Conservation (phyloP, 2,888 invertebrate species). For the Zootermopsis nevadensis region DNA sequence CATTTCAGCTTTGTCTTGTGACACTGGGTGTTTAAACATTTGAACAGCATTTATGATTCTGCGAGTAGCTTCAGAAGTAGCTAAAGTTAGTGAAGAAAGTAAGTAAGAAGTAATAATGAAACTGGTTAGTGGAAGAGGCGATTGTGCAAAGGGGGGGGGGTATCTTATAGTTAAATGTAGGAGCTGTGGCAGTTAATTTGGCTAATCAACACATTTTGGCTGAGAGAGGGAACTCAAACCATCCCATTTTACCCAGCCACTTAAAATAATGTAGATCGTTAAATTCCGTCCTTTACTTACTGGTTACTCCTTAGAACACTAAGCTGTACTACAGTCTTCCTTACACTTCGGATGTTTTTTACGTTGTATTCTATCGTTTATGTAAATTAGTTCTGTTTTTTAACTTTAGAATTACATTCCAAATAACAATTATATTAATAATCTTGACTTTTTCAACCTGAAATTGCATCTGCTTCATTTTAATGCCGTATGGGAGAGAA, state of each 20-base stretch:
- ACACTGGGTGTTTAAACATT: not conserved
- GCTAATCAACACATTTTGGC: conserved; percentile 49
- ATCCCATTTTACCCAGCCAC: conserved; percentile 41
- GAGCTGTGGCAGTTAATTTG: conserved; percentile 46
- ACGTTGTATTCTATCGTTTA: conserved; percentile 22
- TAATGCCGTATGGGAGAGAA: conserved; percentile 5
- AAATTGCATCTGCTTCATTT: conserved; percentile 34
- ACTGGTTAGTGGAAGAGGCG: conserved; percentile 18
- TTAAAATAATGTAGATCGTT: conserved; percentile 49
- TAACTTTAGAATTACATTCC: conserved; percentile 22
- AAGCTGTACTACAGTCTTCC: conserved; percentile 26
- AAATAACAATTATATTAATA: conserved; percentile 24
- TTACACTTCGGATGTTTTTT: conserved; percentile 2
- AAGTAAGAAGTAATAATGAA: conserved; percentile 33
- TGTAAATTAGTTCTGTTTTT: conserved; percentile 23
- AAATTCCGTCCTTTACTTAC: conserved; percentile 46
- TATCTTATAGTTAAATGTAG: conserved; percentile 9
- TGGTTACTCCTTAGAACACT: conserved; percentile 21
- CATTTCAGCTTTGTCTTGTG: not conserved
- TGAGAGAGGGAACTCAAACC: conserved; percentile 40
- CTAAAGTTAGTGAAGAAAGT: conserved; percentile 36
- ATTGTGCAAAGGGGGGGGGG: not conserved
- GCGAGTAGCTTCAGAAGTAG: not conserved
- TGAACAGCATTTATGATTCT: not conserved
- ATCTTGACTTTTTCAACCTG: conserved; percentile 21